Base-by-base conservation (phyloP, 2,888 invertebrate genomes). In the Leptopilina drosophilae region DNA sequence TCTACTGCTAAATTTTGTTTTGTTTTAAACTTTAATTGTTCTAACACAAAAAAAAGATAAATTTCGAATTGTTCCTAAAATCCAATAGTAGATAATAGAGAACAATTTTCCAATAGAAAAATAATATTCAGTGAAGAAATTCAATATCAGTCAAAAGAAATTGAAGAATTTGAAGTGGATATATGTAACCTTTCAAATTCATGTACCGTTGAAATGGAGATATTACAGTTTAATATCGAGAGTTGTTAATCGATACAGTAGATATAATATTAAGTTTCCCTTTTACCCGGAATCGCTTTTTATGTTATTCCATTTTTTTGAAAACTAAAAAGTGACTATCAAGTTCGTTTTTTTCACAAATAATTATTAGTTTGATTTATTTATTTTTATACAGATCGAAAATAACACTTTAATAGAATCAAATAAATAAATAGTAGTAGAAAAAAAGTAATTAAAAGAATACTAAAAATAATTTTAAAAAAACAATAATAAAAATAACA, bases 171-270 rank as follows among this genome's bases (percentile, higher is more conserved):
- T 59, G 59, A 59, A 59, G 59, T 59, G 59, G 15, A 7, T 59
- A 59, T 62, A 15, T 59, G 62, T 62, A 62, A 62, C 62, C 62
- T 20, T 62, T 62, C 62, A 62, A 62, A 62, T 9, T n/a, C 62
- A 12, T 59, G 15, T 59, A n/a, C 62, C 4, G 20, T 62, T 62
- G 15, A 62, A 62, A 62, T 62, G 15, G 62, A 20, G 20, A 62
- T 62, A 62, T 20, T 62, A 20, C 62, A 62, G 20, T 62, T 15
- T 62, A 62, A 62, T 62, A 62, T 62, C 62, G 20, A 62, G 20
- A 15, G 9, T 62, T 49, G 49, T 62, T 62, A 62, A 62, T 62
- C 62, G 62, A 62, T 62, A 20, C 15, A 42, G 42, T 42, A 49
- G 11, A 49, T 9, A 49, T 9, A 11, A 49, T 49, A 49, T 62